Percentiles rank a stretch among this genome's conserved stretches.
phyloP scores from a whole-genome alignment of 2,113 vertebrate species.

The Pangasianodon hypophthalmus region DNA sequence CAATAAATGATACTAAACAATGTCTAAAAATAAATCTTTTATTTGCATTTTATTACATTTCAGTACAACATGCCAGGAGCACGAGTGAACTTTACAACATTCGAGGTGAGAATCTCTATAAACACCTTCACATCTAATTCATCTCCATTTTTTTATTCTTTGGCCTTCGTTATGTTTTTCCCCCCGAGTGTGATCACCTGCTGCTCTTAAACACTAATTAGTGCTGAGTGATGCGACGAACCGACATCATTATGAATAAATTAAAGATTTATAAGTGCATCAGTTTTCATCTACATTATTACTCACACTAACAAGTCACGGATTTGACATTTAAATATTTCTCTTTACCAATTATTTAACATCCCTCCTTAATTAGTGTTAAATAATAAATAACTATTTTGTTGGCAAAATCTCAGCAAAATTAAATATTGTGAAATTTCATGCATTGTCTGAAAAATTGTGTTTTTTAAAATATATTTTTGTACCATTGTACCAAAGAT shows the following conservation, averaged over 20 bases:
- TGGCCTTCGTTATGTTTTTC: background rate
- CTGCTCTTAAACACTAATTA: background rate
- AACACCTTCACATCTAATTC: background rate
- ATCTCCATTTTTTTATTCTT: background rate
- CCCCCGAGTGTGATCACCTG: background rate
- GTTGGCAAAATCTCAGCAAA: background rate
- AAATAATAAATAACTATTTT: background rate
- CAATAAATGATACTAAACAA: background rate
- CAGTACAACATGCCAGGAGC: conserved; percentile 5
- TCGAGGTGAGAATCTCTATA: background rate
- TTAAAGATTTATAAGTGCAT: background rate
- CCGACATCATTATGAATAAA: background rate
- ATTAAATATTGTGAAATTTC: background rate
- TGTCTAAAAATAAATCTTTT: background rate
- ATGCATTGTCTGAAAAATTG: background rate
- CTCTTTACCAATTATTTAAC: background rate
- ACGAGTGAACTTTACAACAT: background rate
- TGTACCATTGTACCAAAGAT: background rate
- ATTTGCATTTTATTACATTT: conserved; percentile 27
- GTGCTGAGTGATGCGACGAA: background rate
- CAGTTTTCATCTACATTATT: background rate
- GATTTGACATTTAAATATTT: background rate
- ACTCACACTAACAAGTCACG: background rate
- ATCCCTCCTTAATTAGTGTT: background rate
- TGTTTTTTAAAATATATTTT: background rate